phyloP scores from a whole-genome alignment of 2,888 invertebrate genomes.

The Eupithecia pulchellata region DNA sequence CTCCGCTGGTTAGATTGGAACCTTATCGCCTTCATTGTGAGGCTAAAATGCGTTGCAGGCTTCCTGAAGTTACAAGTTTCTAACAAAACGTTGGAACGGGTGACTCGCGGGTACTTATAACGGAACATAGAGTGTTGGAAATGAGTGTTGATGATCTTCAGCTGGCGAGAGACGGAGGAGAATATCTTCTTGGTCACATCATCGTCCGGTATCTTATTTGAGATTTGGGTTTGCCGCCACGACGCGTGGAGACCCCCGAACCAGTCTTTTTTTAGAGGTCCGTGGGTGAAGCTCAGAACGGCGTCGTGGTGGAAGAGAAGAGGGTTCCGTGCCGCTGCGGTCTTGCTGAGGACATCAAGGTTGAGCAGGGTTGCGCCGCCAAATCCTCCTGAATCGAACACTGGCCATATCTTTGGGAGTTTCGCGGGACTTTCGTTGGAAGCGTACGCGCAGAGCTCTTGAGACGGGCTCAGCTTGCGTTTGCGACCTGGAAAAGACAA shows the following conservation, averaged over 20 bases:
- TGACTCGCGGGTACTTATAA: constrained; percentile 79
- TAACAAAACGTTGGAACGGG: constrained; percentile 74
- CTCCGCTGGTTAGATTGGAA: constrained; percentile 75
- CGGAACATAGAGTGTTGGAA: constrained; percentile 72
- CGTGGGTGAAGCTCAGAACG: constrained; percentile 52
- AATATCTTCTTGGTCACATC: constrained; percentile 73
- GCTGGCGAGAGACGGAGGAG: constrained; percentile 75
- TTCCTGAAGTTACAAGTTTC: constrained; percentile 65
- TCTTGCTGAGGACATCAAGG: constrained; percentile 61
- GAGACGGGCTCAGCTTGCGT: constrained; percentile 69
- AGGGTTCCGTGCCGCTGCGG: constrained; percentile 60
- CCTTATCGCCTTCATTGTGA: constrained; percentile 70
- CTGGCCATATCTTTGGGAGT: constrained; percentile 79
- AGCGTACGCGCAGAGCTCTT: constrained; percentile 67
- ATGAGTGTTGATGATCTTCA: constrained; percentile 75
- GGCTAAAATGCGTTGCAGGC: constrained; percentile 67
- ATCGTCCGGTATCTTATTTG: constrained; percentile 62
- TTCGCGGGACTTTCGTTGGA: constrained; percentile 70
- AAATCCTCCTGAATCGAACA: constrained; percentile 82
- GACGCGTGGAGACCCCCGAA: constrained; percentile 68
- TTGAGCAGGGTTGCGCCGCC: constrained; percentile 63
- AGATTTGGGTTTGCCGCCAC: constrained; percentile 71
- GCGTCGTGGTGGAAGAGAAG: constrained; percentile 60
- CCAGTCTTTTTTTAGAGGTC: constrained; percentile 60
- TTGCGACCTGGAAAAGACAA: constrained; percentile 68